Evolutionary conservation across 2,797 vertebrate species (phyloP).

Genomic region (Sandelia bainsii): DNA sequence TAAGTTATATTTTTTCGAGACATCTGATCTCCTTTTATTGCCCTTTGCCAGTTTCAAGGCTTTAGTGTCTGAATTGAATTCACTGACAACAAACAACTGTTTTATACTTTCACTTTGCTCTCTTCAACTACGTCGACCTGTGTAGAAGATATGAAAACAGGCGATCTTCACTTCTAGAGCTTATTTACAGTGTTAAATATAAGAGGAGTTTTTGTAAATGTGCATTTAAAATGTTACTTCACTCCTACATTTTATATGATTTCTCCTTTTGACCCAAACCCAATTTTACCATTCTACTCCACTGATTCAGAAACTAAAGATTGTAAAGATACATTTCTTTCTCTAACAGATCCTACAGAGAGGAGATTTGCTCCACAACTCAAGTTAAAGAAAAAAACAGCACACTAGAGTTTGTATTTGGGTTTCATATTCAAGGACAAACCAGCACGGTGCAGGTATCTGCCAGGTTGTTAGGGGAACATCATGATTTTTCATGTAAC

Average conservation of each 20-base stretch:
- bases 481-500: constrained; percentile 31
- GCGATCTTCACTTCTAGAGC: not conserved
- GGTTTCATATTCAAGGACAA: constrained; percentile 42
- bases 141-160: too few relatives aligned
- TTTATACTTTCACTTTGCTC: too few relatives aligned
- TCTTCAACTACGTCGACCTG: too few relatives aligned
- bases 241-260: constrained; percentile 30
- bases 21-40: too few relatives aligned
- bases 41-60: too few relatives aligned
- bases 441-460: constrained; percentile 30
- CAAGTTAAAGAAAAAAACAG: constrained; percentile 10
- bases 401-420: constrained; percentile 6
- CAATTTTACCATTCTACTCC: not conserved
- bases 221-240: constrained; percentile 34
- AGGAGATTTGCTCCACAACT: constrained; percentile 24
- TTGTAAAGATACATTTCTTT: constrained; percentile 13
- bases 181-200: constrained; percentile 22
- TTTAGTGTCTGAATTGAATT: too few relatives aligned
- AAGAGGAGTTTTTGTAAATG: constrained; percentile 40
- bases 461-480: constrained; percentile 28
- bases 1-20: too few relatives aligned
- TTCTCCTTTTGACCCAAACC: constrained; percentile 5
- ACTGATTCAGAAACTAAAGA: constrained; percentile 26
- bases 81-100: too few relatives aligned
- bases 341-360: constrained; percentile 20